phyloP scores from a whole-genome alignment of 2,113 vertebrate genomes.

The Solea senegalensis region DNA sequence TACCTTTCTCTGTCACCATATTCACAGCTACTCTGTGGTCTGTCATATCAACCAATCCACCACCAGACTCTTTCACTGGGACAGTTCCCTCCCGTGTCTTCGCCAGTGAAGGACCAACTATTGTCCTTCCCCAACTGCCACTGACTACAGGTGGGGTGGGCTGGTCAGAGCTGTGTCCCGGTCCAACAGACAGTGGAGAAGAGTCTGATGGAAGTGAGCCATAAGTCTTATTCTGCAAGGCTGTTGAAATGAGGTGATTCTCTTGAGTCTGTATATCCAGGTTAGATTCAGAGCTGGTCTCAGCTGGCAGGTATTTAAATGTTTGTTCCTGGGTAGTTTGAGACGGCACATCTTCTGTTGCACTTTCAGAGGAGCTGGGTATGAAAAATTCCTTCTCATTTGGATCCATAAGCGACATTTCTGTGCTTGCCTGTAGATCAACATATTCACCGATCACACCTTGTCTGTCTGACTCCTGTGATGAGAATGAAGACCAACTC shows the following conservation, averaged over 20 bases:
- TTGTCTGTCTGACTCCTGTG: constrained; percentile 57
- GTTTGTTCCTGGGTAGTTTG: constrained; percentile 22
- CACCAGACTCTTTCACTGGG: neutral
- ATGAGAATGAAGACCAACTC: constrained; percentile 42
- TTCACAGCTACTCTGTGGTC: constrained; percentile 22
- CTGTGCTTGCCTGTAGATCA: constrained; percentile 46
- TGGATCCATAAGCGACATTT: constrained; percentile 16
- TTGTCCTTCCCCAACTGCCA: constrained; percentile 24
- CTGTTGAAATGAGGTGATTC: constrained; percentile 24
- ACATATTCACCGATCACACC: constrained; percentile 73
- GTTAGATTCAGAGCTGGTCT: constrained; percentile 29
- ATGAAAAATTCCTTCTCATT: constrained; percentile 16
- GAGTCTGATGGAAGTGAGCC: constrained; percentile 25
- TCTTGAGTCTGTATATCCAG: constrained; percentile 20
- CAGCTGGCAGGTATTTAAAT: constrained; percentile 24
- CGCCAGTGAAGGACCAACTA: neutral
- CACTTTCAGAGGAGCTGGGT: constrained; percentile 14
- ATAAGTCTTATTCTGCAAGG: constrained; percentile 8
- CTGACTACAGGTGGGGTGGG: neutral
- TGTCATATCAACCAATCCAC: constrained; percentile 16
- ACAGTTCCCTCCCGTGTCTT: constrained; percentile 1
- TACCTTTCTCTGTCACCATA: constrained; percentile 51
- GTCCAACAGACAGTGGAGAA: neutral
- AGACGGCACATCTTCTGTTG: constrained; percentile 11
- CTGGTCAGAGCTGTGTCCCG: neutral